A percentile compares a stretch with the other conserved stretches of the same genome.
These are phyloP conservation scores for Phataginus tricuspis DNA, from an alignment of 2,797 vertebrate species.

Conservation along the genomic window DNA sequence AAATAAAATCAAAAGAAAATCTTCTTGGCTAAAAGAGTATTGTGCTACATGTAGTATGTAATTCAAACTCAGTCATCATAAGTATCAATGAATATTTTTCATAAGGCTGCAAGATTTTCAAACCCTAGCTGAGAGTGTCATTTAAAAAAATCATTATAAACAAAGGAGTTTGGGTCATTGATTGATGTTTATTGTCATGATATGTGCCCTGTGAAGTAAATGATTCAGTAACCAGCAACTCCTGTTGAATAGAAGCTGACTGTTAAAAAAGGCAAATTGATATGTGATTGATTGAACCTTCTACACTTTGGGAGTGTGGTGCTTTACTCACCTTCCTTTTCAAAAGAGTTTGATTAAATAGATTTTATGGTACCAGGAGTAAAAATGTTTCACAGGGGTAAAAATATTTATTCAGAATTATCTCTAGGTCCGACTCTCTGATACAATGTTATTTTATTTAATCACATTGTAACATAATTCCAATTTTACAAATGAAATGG, in stretches of 20 bases:
- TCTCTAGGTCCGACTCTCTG: not conserved
- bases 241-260: not conserved
- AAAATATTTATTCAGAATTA: not conserved
- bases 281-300: not conserved
- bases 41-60: not conserved
- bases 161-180: not conserved
- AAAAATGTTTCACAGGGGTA: not conserved
- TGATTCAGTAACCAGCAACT: not conserved
- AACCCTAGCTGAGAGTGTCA: not conserved
- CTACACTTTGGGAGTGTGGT: not conserved
- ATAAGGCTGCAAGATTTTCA: slow-evolving; percentile 2
- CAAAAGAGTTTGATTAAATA: slow-evolving; percentile 20
- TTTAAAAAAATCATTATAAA: not conserved
- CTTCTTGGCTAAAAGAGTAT: not conserved
- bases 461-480: not conserved
- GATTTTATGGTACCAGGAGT: not conserved
- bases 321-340: slow-evolving; percentile 1
- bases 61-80: not conserved
- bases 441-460: slow-evolving; percentile 32
- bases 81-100: not conserved
- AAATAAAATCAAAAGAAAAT: slow-evolving; percentile 19
- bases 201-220: not conserved
- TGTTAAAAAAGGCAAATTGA: not conserved
- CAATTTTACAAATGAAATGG: not conserved
- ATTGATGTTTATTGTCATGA: not conserved